phyloP scores from a whole-genome alignment of 2,113 vertebrate genomes.

The Myanophis thanlyinensis region DNA sequence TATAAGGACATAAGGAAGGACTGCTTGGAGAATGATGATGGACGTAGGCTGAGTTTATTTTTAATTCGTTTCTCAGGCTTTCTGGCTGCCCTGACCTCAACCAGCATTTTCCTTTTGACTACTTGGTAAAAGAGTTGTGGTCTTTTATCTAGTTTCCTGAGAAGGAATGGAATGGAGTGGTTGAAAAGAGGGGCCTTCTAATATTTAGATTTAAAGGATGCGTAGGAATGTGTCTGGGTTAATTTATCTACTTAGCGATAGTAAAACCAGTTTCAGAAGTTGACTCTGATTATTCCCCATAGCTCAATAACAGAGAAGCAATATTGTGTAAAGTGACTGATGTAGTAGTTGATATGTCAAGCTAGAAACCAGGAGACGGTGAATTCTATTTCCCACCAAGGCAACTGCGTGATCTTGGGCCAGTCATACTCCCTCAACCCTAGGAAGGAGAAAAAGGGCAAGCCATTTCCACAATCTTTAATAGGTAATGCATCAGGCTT shows the following conservation, averaged over 20 bases:
- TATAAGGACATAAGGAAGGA: not conserved
- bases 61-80: constrained; percentile 11
- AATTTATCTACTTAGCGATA: not conserved
- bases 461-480: too few relatives aligned
- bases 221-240: not conserved
- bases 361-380: not conserved
- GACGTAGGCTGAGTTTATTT: constrained; percentile 1
- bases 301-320: not conserved
- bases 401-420: too few relatives aligned
- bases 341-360: not conserved
- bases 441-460: too few relatives aligned
- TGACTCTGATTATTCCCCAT: not conserved
- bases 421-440: too few relatives aligned
- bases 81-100: constrained; percentile 13
- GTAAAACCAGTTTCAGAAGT: not conserved
- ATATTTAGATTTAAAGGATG: not conserved
- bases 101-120: constrained; percentile 25
- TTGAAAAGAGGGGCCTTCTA: not conserved
- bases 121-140: constrained; percentile 27
- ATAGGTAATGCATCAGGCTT: too few relatives aligned
- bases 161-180: not conserved
- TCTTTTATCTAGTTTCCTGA: not conserved
- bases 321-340: not conserved
- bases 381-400: not conserved
- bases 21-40: not conserved